These are phyloP conservation scores for Hippopotamus amphibius DNA, from an alignment of 2,113 vertebrate genomes.

Conservation along the genomic window DNA sequence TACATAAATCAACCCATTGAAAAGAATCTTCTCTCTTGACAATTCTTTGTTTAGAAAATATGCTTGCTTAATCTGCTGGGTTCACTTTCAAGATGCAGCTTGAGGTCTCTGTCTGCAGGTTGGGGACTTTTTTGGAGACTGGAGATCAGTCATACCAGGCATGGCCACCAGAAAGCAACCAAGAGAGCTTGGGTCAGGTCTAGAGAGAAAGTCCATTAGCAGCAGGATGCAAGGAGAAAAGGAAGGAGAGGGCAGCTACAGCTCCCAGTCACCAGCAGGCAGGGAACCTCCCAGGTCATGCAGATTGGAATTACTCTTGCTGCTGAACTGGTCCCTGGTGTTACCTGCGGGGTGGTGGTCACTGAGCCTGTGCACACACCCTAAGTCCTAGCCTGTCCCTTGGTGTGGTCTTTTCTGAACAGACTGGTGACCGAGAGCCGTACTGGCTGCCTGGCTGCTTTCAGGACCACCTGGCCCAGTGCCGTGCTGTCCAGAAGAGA, in stretches of 20 bases:
- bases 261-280: neutral
- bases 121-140: neutral
- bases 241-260: neutral
- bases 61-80: neutral
- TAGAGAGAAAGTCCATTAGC: neutral
- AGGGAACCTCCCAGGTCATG: fast-evolving
- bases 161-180: constrained; percentile 38
- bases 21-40: neutral
- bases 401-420: neutral
- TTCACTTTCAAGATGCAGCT: neutral
- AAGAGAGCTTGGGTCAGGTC: neutral
- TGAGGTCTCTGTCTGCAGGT: neutral
- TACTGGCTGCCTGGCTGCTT: neutral
- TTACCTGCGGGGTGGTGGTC: neutral
- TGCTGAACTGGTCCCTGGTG: neutral
- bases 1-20: neutral
- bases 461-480: neutral
- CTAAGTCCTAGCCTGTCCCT: neutral
- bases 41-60: constrained; percentile 10
- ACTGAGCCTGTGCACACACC: neutral
- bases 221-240: neutral
- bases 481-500: neutral
- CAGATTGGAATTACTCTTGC: neutral
- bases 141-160: neutral
- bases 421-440: neutral